phyloP scores from a whole-genome alignment of 2,113 vertebrate genomes.

The Dasypus novemcinctus region DNA sequence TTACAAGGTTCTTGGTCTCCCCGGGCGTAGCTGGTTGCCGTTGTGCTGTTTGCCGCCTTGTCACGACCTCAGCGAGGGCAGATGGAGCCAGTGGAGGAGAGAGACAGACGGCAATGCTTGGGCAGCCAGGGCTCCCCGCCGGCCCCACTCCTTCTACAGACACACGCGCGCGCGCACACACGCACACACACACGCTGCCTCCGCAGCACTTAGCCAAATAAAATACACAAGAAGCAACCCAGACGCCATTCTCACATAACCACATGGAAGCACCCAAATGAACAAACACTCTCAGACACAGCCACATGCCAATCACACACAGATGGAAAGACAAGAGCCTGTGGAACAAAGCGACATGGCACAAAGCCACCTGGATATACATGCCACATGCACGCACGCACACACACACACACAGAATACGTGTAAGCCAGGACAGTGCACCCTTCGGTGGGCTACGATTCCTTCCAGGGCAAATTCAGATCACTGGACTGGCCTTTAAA shows the following conservation, averaged over 20 bases:
- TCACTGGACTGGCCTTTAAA: not conserved
- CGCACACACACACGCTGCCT: not conserved
- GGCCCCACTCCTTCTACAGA: not conserved
- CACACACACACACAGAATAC: not conserved
- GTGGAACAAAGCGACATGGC: conserved; percentile 27
- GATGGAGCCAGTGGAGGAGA: conserved; percentile 65
- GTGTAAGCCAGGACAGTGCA: not conserved
- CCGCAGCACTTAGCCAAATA: not conserved
- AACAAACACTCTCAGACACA: conserved; percentile 5
- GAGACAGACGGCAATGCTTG: conserved; percentile 55
- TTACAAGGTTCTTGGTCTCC: not conserved
- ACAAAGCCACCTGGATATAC: conserved; percentile 1
- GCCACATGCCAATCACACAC: not conserved
- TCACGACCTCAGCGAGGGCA: conserved; percentile 56
- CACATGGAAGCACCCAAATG: conserved; percentile 60
- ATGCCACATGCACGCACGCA: not conserved
- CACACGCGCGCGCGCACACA: not conserved
- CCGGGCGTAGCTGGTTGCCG: not conserved
- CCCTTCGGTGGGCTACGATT: not conserved
- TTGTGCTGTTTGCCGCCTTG: conserved; percentile 60
- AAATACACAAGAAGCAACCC: conserved; percentile 9
- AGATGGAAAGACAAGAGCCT: conserved; percentile 44
- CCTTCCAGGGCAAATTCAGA: not conserved
- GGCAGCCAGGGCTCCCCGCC: conserved; percentile 33
- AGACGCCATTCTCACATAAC: conserved; percentile 15